Base-by-base conservation (phyloP, 2,888 invertebrate genomes). In the Lordiphosa fenestrarum region DNA sequence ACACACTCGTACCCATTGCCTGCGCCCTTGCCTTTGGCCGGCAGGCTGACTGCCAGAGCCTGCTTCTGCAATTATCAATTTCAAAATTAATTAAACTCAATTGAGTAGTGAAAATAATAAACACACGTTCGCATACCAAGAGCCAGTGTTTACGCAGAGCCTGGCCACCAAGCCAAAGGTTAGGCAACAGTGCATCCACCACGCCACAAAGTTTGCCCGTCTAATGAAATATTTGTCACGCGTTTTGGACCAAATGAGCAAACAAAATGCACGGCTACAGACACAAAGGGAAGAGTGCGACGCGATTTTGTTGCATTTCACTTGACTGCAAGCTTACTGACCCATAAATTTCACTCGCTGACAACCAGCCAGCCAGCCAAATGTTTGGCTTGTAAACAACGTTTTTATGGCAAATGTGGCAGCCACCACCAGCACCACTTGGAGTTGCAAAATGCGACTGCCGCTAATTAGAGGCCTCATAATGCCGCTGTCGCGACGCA, bases 11-110 rank as follows among this genome's bases (percentile, higher is more conserved):
- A 37, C 36, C 33, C 33, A 19, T 15, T 58, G 41, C 36, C 15
- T 39, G 41, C n/a, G 42, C 30, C 25, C 9, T 12, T 53, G 46
- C 54, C 39, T 37, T 42, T 23, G 40, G 42, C 53, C 25, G 37
- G 47, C 52, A 50, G 55, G 46, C 70, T 71, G 66, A 41, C 70
- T 64, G 61, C 57, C 78, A 61, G 65, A 49, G 41, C 52, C 44
- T 56, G 64, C 49, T 60, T 64, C 49, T 63, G 62, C 73, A 84
- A 73, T 84, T 85, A 85, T 82, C 77, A 85, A 76, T 84, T 85
- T 76, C 69, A 63, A 85, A 86, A 84, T 85, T 84, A 84, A 84
- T 84, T 84, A 76, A 76, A 78, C 71, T 69, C 80, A 86, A 84
- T 84, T 86, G 86, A 84, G 80, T 74, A 69, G 78, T 81, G 76